phyloP scores from a whole-genome alignment of 2,113 vertebrate genomes.

The Platycercus adscitus region DNA sequence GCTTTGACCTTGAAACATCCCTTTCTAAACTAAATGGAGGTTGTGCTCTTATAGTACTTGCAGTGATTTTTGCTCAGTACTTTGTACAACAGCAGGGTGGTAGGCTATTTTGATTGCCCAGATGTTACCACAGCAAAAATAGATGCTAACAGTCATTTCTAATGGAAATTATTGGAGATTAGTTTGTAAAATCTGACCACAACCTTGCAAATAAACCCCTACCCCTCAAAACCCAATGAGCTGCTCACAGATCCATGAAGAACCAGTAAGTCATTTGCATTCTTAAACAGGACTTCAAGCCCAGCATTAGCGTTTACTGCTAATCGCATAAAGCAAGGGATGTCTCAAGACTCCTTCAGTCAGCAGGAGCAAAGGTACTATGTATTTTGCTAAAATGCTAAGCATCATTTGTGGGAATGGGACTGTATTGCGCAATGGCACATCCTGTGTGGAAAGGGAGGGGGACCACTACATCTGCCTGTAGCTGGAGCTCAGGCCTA shows the following conservation, averaged over 20 bases:
- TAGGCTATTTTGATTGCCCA: not conserved
- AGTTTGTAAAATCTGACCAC: not conserved
- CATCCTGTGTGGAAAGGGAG: not conserved
- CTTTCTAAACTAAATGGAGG: not conserved
- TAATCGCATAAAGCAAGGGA: not conserved
- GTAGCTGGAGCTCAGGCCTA: not conserved
- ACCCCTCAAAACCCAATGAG: not conserved
- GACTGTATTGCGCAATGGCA: not conserved
- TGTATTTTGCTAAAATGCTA: not conserved
- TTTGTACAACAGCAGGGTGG: rapidly evolving
- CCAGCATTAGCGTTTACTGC: not conserved
- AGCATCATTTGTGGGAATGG: not conserved
- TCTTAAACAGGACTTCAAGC: not conserved
- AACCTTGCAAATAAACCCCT: not conserved
- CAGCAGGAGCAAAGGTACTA: not conserved
- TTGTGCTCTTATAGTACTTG: rapidly evolving
- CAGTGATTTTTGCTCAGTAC: not conserved
- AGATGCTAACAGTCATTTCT: not conserved
- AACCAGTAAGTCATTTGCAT: not conserved
- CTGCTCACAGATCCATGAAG: not conserved
- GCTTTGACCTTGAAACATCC: not conserved
- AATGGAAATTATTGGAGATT: not conserved
- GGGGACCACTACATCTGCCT: not conserved
- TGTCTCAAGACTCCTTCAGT: not conserved
- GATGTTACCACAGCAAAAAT: not conserved